Percentiles rank a stretch among this genome's conserved stretches.
Evolutionary conservation across 2,113 vertebrate genomes (phyloP).

Genomic region (Dascyllus trimaculatus): DNA sequence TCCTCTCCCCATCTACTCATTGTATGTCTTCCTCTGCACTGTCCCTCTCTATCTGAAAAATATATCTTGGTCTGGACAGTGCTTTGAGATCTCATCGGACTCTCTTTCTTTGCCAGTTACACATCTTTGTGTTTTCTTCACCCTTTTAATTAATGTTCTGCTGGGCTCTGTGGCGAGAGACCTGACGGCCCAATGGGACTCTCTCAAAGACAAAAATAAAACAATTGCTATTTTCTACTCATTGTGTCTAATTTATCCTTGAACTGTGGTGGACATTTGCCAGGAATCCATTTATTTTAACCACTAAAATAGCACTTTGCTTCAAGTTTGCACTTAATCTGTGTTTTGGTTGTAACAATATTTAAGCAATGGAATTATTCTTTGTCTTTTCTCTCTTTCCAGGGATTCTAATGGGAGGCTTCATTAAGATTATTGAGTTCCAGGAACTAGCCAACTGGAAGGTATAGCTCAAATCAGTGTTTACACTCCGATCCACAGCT

Average conservation of each 20-base stretch:
- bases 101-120: slow-evolving; percentile 32
- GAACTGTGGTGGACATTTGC: slow-evolving; percentile 23
- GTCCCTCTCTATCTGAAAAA: slow-evolving; percentile 13
- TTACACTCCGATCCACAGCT: neutral
- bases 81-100: slow-evolving; percentile 34
- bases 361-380: slow-evolving; percentile 34
- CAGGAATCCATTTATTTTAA: slow-evolving; percentile 26
- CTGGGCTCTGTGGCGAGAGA: slow-evolving; percentile 31
- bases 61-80: too few species aligned
- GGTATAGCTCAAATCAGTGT: slow-evolving; percentile 82
- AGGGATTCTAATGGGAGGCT: slow-evolving; percentile 99
- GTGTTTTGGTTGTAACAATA: slow-evolving; percentile 19
- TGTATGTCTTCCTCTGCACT: slow-evolving; percentile 30
- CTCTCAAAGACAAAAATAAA: slow-evolving; percentile 48
- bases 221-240: slow-evolving; percentile 19
- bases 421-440: slow-evolving; percentile 98
- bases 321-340: slow-evolving; percentile 9
- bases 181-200: slow-evolving; percentile 23
- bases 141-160: slow-evolving; percentile 57
- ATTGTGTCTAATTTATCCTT: slow-evolving; percentile 7
- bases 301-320: slow-evolving; percentile 25
- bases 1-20: slow-evolving; percentile 27
- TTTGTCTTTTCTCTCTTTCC: slow-evolving; percentile 53
- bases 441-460: slow-evolving; percentile 99
- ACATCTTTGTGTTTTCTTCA: slow-evolving; percentile 32